Evolutionary conservation across 1,140 invertebrate species (phyloP).

Genomic region (Platyura marginata): DNA sequence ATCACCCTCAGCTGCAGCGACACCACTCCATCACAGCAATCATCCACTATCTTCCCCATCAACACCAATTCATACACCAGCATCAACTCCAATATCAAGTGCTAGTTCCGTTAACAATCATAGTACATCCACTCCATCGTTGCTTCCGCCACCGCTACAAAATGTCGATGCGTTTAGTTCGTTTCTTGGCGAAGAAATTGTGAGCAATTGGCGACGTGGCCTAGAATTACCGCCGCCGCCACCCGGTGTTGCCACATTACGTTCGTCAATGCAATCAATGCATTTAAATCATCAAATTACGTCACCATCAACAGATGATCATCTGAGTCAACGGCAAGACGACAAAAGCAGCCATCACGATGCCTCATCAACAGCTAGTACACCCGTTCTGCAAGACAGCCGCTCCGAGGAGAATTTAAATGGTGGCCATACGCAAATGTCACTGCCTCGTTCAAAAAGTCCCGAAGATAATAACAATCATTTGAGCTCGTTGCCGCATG

Average conservation of each 20-base stretch:
- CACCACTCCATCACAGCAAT: slow-evolving; percentile 1
- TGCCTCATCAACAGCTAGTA: slow-evolving; percentile 18
- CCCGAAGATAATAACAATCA: slow-evolving; percentile 15
- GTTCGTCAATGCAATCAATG: background rate
- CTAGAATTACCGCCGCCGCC: slow-evolving; percentile 40
- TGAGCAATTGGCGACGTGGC: slow-evolving; percentile 54
- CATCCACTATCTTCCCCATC: background rate
- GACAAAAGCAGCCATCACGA: slow-evolving; percentile 11
- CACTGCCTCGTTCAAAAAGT: slow-evolving; percentile 4
- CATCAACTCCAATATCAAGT: background rate
- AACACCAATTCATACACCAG: background rate
- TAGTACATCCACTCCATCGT: slow-evolving; percentile 19
- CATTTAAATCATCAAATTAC: slow-evolving; percentile 16
- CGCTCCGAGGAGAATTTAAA: slow-evolving; percentile 6
- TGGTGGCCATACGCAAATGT: slow-evolving; percentile 3
- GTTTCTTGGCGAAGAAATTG: slow-evolving; percentile 55
- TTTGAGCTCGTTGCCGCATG: slow-evolving; percentile 8
- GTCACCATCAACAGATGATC: slow-evolving; percentile 7
- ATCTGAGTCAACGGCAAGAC: slow-evolving; percentile 14
- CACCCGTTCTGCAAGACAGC: slow-evolving; percentile 13
- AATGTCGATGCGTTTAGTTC: slow-evolving; percentile 50
- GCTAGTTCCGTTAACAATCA: background rate
- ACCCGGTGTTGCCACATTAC: slow-evolving; percentile 10
- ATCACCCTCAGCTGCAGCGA: background rate
- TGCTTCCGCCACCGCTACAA: slow-evolving; percentile 29